These are phyloP conservation scores for Orussus abietinus DNA, from an alignment of 1,140 invertebrate genomes.

Conservation along the genomic window DNA sequence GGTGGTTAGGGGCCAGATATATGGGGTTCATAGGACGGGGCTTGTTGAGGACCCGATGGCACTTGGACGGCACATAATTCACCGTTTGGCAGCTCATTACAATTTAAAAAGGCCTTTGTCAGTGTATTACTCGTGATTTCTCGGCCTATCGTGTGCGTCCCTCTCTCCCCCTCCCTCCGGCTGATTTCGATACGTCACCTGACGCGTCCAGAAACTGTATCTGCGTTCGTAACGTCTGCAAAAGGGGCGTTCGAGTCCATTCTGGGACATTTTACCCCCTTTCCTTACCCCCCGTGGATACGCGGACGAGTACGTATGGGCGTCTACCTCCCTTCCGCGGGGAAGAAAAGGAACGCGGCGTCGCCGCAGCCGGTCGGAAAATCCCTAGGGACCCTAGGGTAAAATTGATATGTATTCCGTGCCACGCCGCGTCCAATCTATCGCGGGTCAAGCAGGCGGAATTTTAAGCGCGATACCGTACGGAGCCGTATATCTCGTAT, in stretches of 20 bases:
- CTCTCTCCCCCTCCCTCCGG: constrained; percentile 15
- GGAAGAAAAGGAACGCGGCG: constrained; percentile 21
- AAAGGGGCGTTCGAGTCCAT: no score
- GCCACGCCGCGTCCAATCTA: constrained; percentile 49
- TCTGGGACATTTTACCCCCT: no score
- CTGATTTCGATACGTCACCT: constrained; percentile 3
- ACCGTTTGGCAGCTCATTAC: constrained; percentile 56
- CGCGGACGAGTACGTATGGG: no score
- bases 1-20: constrained; percentile 28
- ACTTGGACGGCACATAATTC: constrained; percentile 51
- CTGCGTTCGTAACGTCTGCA: no score
- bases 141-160: constrained; percentile 11
- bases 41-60: constrained; percentile 35
- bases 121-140: constrained; percentile 31
- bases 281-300: no score
- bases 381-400: constrained; percentile 41
- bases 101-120: constrained; percentile 52
- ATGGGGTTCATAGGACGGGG: constrained; percentile 27
- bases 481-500: no score
- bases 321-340: background rate
- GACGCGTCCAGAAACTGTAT: no score
- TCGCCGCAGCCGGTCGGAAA: constrained; percentile 17
- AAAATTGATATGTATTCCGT: constrained; percentile 56
- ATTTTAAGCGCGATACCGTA: constrained; percentile 50
- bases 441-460: constrained; percentile 54